Evolutionary conservation across 1,140 invertebrate species (phyloP).

Genomic region (Heterodera schachtii): DNA sequence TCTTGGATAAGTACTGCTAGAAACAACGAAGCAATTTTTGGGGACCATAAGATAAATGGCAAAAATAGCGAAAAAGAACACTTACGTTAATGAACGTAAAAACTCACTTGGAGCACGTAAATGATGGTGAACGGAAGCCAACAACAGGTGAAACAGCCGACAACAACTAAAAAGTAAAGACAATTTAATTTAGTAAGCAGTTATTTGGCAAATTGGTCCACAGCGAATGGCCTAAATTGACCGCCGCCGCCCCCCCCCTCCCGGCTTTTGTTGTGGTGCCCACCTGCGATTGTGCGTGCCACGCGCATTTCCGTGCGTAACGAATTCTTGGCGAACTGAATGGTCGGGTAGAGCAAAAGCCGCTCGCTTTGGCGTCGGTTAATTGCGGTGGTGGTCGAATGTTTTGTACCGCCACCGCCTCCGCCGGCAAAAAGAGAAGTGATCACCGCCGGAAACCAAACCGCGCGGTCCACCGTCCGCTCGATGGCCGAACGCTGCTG

Average conservation of each 20-base stretch:
- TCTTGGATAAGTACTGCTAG: too few relatives aligned
- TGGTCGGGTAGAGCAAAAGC: constrained; percentile 51
- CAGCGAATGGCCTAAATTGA: too few relatives aligned
- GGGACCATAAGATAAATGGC: too few relatives aligned
- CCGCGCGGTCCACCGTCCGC: constrained; percentile 36
- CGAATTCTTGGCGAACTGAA: constrained; percentile 38
- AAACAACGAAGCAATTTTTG: too few relatives aligned
- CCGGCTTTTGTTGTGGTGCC: neutral
- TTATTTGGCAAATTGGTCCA: too few relatives aligned
- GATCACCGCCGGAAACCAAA: constrained; percentile 59
- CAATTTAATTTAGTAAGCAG: too few relatives aligned
- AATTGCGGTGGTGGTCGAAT: constrained; percentile 17
- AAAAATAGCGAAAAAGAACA: neutral
- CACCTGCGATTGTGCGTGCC: constrained; percentile 78
- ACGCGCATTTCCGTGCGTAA: constrained; percentile 60
- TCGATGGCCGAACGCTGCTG: constrained; percentile 29
- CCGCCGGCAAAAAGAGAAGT: constrained; percentile 42
- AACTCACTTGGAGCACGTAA: constrained; percentile 58
- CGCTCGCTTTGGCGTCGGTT: constrained; percentile 42
- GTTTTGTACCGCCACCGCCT: neutral
- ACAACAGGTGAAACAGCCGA: constrained; percentile 91
- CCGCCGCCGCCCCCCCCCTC: neutral
- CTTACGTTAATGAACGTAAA: neutral
- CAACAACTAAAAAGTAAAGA: constrained; percentile 73
- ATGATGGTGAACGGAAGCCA: constrained; percentile 80